These are phyloP conservation scores for Gonioctena quinquepunctata DNA, from an alignment of 1,140 invertebrate species.

Conservation along the genomic window DNA sequence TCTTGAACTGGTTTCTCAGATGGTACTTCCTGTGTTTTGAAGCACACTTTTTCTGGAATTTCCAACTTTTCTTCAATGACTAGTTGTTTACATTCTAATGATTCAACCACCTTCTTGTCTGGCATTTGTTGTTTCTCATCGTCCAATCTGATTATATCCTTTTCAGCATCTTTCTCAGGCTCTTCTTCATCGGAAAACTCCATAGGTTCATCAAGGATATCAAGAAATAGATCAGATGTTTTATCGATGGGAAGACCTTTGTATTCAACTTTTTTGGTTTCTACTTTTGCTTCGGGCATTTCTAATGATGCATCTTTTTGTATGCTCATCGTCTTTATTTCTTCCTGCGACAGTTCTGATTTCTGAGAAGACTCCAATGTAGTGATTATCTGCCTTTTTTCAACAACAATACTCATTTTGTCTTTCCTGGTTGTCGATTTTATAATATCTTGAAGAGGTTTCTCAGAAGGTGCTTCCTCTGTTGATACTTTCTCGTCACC, in stretches of 20 bases:
- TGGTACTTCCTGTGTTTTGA: neutral
- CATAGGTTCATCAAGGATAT: constrained; percentile 61
- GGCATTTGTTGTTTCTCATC: too few species aligned
- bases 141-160: too few species aligned
- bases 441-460: too few species aligned
- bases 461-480: neutral
- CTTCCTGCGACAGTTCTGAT: too few species aligned
- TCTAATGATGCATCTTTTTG: neutral
- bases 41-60: too few species aligned
- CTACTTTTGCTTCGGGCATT: neutral
- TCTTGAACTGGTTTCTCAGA: too few species aligned
- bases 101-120: neutral
- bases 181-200: constrained; percentile 45
- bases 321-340: neutral
- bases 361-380: neutral
- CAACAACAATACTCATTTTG: too few species aligned
- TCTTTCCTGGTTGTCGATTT: too few species aligned
- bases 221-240: constrained; percentile 58
- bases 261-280: constrained; percentile 40
- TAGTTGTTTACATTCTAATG: neutral
- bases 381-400: too few species aligned
- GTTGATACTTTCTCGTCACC: too few species aligned
- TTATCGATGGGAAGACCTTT: constrained; percentile 58
- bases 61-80: constrained; percentile 1
- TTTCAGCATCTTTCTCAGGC: neutral